phyloP scores from a whole-genome alignment of 2,888 invertebrate genomes.

The Diabrotica balteata region DNA sequence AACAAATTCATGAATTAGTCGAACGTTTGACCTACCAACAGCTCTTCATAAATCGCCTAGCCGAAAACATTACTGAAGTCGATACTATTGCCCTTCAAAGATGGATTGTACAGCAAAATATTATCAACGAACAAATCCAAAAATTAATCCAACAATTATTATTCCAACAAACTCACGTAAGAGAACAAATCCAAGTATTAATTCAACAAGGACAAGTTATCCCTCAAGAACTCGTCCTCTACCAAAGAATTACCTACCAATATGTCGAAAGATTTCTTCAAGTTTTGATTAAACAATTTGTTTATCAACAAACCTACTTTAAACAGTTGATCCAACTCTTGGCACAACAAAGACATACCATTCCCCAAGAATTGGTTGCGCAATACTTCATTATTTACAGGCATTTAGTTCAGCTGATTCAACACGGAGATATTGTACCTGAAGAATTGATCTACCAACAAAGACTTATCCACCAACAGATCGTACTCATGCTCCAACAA shows the following conservation, averaged over 20 bases:
- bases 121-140: conserved; percentile 1
- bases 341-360: background rate
- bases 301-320: conserved; percentile 1
- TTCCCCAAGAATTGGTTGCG: conserved; percentile 2
- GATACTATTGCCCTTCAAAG: background rate
- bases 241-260: conserved; percentile 6
- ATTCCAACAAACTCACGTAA: background rate
- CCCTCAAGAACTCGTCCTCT: background rate
- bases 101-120: background rate
- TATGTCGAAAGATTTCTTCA: conserved; percentile 1
- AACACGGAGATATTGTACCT: background rate
- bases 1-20: background rate
- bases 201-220: background rate
- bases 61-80: background rate
- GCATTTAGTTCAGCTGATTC: background rate
- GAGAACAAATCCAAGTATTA: conserved; percentile 2
- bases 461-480: background rate
- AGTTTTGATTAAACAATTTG: background rate
- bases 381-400: background rate
- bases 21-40: background rate
- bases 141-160: conserved; percentile 7
- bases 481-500: background rate
- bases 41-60: background rate
- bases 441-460: conserved; percentile 3
- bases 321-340: conserved; percentile 4